These are phyloP conservation scores for Phymorhynchus buccinoides DNA, from an alignment of 1,140 invertebrate genomes.

Conservation along the genomic window DNA sequence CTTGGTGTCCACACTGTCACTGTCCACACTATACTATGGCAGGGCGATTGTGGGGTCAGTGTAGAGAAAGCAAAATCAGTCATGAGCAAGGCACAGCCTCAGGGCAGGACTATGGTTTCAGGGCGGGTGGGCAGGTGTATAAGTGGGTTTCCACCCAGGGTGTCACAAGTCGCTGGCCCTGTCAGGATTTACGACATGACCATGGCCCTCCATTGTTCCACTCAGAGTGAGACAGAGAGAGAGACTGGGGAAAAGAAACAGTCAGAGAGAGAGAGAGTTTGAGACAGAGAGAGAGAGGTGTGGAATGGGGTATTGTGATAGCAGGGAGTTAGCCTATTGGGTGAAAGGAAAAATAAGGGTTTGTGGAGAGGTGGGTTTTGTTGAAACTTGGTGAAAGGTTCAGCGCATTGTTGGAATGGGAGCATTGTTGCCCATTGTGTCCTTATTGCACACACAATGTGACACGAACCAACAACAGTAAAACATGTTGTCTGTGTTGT, in stretches of 20 bases:
- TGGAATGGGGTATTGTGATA: background rate
- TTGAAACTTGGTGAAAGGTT: no score
- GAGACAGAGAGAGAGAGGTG: slow-evolving; percentile 6
- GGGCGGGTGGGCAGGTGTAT: no score
- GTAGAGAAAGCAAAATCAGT: background rate
- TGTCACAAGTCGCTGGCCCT: background rate
- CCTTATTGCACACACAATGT: no score
- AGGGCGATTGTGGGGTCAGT: background rate
- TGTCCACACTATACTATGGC: no score
- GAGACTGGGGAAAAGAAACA: slow-evolving; percentile 12
- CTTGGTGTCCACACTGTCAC: no score
- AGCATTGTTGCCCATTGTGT: no score
- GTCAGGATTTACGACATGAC: background rate
- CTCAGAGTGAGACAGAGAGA: slow-evolving; percentile 3
- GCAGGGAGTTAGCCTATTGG: background rate
- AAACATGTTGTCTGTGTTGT: no score
- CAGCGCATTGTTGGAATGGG: no score
- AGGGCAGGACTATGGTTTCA: background rate
- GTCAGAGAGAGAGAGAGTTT: background rate
- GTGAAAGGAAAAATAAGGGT: no score
- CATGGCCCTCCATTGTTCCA: background rate
- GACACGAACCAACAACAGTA: no score
- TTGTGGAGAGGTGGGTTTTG: no score
- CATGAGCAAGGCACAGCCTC: background rate
- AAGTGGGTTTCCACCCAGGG: background rate